Evolutionary conservation across 1,140 invertebrate genomes (phyloP).

Genomic region (Drosophila yakuba): DNA sequence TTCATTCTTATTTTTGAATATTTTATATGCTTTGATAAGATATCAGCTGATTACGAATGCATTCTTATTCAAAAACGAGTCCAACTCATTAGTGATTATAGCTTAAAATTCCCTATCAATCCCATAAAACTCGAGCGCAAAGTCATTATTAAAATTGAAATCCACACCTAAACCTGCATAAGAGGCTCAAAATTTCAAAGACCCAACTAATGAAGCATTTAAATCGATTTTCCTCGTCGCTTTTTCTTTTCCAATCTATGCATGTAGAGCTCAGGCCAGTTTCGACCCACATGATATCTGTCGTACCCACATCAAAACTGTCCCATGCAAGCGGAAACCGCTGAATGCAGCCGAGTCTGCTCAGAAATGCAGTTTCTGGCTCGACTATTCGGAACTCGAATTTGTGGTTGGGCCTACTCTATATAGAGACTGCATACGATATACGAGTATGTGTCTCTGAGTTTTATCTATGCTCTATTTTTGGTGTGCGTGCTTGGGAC

Average conservation of each 20-base stretch:
- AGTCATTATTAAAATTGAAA: neutral
- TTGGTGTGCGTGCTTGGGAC: constrained; percentile 55
- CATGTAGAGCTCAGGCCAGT: constrained; percentile 9
- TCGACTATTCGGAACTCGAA: constrained; percentile 11
- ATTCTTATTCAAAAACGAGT: no score
- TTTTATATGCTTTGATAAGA: no score
- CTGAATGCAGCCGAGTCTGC: constrained; percentile 28
- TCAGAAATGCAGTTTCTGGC: constrained; percentile 35
- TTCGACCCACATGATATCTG: constrained; percentile 47
- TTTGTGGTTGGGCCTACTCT: constrained; percentile 7
- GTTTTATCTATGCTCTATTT: constrained; percentile 39
- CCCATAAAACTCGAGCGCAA: neutral
- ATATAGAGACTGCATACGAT: neutral
- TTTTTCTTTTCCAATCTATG: constrained; percentile 27
- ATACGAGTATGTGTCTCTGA: neutral
- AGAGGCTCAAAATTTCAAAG: constrained; percentile 20
- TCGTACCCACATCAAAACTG: constrained; percentile 46
- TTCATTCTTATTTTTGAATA: no score
- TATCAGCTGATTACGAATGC: no score
- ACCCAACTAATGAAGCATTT: constrained; percentile 30
- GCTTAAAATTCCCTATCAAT: constrained; percentile 2
- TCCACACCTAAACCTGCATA: constrained; percentile 11
- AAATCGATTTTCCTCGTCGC: constrained; percentile 35
- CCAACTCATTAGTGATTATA: neutral
- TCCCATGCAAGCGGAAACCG: constrained; percentile 40